These are phyloP conservation scores for Temnothorax longispinosus DNA, from an alignment of 1,140 invertebrate species.

Conservation along the genomic window DNA sequence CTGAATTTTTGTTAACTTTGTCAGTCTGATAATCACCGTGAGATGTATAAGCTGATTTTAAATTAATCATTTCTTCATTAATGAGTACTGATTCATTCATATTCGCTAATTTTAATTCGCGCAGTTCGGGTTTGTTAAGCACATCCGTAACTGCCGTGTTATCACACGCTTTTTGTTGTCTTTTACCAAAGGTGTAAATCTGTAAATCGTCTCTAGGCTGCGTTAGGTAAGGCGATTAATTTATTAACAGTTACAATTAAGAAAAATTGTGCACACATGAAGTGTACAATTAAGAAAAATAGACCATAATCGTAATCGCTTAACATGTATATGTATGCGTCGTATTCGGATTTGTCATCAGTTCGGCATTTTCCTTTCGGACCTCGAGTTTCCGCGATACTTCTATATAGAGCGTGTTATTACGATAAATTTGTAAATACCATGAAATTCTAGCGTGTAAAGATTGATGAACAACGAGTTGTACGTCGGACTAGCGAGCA, in stretches of 20 bases:
- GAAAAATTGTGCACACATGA: background rate
- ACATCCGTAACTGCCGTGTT: background rate
- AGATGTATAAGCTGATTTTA: background rate
- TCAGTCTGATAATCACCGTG: background rate
- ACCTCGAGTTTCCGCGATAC: constrained; percentile 5
- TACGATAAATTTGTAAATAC: constrained; percentile 26
- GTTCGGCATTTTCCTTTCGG: background rate
- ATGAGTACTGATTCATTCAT: background rate
- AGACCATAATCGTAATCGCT: constrained; percentile 16
- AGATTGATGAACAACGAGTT: background rate
- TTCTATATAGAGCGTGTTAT: constrained; percentile 5
- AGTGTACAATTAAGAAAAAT: background rate
- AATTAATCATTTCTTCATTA: constrained; percentile 17
- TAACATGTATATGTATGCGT: background rate
- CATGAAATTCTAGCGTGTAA: background rate
- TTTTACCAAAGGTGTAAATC: constrained; percentile 30
- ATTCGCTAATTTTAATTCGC: constrained; percentile 14
- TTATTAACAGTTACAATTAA: background rate
- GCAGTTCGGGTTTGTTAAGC: background rate
- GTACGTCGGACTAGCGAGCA: constrained; percentile 8
- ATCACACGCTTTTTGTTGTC: background rate
- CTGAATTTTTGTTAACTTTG: background rate
- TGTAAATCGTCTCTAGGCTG: constrained; percentile 28
- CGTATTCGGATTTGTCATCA: background rate
- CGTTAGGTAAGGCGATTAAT: constrained; percentile 28